Evolutionary conservation across 2,888 invertebrate genomes (phyloP), one percentile per base, ranked within the genome.

Genomic region (Heliconius aoede): DNA sequence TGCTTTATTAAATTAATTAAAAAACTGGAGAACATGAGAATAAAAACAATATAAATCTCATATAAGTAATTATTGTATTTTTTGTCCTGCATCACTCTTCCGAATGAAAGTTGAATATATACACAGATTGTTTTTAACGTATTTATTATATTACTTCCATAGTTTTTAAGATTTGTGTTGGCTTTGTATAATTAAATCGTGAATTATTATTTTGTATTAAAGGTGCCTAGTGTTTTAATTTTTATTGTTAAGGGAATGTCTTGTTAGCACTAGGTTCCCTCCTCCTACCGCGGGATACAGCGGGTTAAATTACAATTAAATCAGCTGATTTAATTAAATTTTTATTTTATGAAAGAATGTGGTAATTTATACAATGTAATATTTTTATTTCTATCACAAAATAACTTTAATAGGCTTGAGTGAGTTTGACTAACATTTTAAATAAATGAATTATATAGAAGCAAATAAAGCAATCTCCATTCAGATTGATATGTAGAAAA

Each of bases 351-450:
- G 28, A 46, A 28, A 11, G 28, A 55, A 32, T n/a, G 3, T 55
- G 30, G 30, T 30, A 55, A n/a, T 24, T 55, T 32, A 24, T 55
- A 30, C 51, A 69, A 69, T 30, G 15, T 51, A 30, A 32, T 30
- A 55, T 30, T 69, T 69, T 51, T 55, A 4, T 72, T 36, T 60
- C 36, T 36, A 40, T 28, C 7, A 60, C 1, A 9, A 61, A 72
- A 36, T 61, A 40, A 40, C 24, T 15, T 24, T n/a, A 32, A 68
- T n/a, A 51, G n/a, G 13, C n/a, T 30, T 15, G 18, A 32, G 8
- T 69, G 64, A 26, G 24, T 67, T 64, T 40, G 67, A 69, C 58
- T 69, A 30, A 67, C 60, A 78, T 64, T 77, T 65, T 79, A 78
- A 60, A 78, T 78, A 36, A 74, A n/a, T n/a, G n/a, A 55, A n/a